Base-by-base conservation (phyloP, 1,140 invertebrate species). In the Cherax quadricarinatus region DNA sequence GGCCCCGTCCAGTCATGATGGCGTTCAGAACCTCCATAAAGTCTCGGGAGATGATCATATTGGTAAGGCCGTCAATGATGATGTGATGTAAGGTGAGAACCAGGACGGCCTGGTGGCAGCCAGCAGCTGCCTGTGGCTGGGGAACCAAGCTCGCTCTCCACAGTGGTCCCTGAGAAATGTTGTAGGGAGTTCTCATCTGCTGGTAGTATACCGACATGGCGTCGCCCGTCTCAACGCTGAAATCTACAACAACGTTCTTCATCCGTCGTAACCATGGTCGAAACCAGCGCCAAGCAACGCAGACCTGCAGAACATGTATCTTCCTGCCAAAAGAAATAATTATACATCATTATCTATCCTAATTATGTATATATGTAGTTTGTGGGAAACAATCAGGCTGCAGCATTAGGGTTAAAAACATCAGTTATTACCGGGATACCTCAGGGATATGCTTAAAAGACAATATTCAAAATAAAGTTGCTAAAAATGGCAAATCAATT, bases 21-120 rank as follows among this genome's bases (percentile, higher is more conserved):
- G 84, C 88, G 66, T 93, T 93, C 30, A 93, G 30, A 57, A 91
- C 84, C 16, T 90, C 80, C 3, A 93, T 1, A 93, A 41, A 41
- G 79, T 93, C 92, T 48, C 86, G 79, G 57, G 30, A 81, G 18
- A 93, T 66, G 18, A 89, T 30, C 53, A 93, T 57, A 75, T 93
- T 93, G 4, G 92, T 90, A 16, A 88, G 86, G 12, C 88, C 92
- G 24, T 93, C 92, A 0, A 88, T 88, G 60, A 93, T 88, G 60
- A 41, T 81, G 49, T 93, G 92, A n/a, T 88, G 88, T 9, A 93
- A 16, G 9, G 88, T 86, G n/a, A 90, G 81, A 21, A 90, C 87
- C 24, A 93, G 62, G 18, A 53, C 83, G 10, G 89, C 89, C 30
- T 73, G n/a, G 49, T 85, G 21, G 7, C 24, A 41, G 14, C 60